phyloP scores from a whole-genome alignment of 2,888 invertebrate genomes.

The Smittia aterrima region DNA sequence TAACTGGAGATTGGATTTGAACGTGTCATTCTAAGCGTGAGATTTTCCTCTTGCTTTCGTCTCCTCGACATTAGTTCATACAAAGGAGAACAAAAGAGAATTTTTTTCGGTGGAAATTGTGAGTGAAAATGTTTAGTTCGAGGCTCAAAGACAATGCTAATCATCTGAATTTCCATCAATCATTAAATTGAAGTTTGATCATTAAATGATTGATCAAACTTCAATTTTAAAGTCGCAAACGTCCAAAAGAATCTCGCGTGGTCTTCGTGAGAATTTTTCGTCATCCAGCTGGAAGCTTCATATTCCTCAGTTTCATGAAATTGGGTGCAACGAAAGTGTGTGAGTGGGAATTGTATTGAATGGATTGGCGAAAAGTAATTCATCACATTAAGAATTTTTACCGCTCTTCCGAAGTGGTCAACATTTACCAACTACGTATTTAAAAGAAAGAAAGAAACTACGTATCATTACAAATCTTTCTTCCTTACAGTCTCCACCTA shows the following conservation, averaged over 20 bases:
- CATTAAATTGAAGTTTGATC: neutral
- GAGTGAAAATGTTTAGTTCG: conserved; percentile 1
- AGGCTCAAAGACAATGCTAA: neutral
- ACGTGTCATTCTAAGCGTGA: neutral
- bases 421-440: no score
- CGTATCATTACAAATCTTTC: no score
- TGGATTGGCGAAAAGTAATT: no score
- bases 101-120: conserved; percentile 4
- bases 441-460: no score
- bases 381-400: no score
- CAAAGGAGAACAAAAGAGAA: conserved; percentile 2
- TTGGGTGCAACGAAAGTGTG: conserved; percentile 4
- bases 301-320: neutral
- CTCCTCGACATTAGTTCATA: no score
- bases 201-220: neutral
- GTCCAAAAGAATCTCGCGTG: neutral
- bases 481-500: no score
- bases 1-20: neutral
- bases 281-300: neutral
- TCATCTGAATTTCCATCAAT: neutral
- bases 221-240: neutral
- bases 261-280: neutral
- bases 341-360: neutral
- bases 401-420: no score
- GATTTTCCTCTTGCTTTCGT: neutral